A percentile compares a stretch with the other conserved stretches of the same genome.
These are phyloP conservation scores for Pissodes strobi DNA, from an alignment of 1,140 invertebrate genomes.

Conservation along the genomic window DNA sequence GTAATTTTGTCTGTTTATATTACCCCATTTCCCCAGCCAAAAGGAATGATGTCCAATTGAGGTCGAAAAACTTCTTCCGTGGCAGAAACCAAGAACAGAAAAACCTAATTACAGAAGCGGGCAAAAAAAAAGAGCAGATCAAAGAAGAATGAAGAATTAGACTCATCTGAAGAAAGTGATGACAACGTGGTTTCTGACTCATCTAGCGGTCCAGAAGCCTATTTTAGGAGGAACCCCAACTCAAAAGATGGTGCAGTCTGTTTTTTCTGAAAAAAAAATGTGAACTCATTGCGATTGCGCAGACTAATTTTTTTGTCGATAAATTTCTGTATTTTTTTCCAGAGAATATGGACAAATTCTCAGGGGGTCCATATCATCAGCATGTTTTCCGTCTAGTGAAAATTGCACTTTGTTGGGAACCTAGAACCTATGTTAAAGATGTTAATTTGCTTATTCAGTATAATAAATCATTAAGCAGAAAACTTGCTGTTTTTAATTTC, in stretches of 20 bases:
- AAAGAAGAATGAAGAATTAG: too few relatives aligned
- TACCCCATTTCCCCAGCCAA: not conserved
- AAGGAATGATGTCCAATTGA: not conserved
- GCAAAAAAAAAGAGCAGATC: not conserved
- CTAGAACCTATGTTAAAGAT: not conserved
- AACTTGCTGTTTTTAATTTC: not conserved
- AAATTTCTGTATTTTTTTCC: not conserved
- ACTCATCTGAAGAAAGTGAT: too few relatives aligned
- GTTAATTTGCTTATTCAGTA: too few relatives aligned
- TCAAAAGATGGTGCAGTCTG: too few relatives aligned
- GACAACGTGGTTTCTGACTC: too few relatives aligned
- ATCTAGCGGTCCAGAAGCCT: too few relatives aligned
- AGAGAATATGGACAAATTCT: too few relatives aligned
- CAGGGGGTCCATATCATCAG: not conserved
- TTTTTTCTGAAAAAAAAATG: not conserved
- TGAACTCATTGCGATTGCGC: too few relatives aligned
- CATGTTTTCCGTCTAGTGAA: not conserved
- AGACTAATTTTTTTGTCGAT: not conserved
- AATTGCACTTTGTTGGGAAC: too few relatives aligned
- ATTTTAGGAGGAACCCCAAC: not conserved
- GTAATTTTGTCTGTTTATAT: not conserved
- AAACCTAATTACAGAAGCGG: not conserved
- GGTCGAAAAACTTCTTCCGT: not conserved
- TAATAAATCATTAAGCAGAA: too few relatives aligned
- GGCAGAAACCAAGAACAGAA: not conserved